Conservation (phyloP, 2,113 vertebrate species). For the Numenius arquata region DNA sequence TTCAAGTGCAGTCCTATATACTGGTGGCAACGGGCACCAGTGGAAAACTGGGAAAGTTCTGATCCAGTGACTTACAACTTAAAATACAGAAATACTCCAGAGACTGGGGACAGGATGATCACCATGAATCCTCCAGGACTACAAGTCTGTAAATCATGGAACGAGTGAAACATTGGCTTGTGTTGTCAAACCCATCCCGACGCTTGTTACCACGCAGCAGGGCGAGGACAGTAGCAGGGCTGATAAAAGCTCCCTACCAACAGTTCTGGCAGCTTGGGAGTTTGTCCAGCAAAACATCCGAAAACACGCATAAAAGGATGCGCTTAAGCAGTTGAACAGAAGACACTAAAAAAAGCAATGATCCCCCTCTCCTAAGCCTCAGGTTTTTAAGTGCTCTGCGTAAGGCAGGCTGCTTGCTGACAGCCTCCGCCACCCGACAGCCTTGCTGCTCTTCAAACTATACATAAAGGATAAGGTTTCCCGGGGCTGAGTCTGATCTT, state of each 20-base stretch:
- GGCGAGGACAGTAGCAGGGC: background rate
- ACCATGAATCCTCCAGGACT: background rate
- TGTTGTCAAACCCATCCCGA: background rate
- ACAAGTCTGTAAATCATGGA: background rate
- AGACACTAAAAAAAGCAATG: background rate
- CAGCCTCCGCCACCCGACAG: background rate
- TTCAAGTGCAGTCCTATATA: background rate
- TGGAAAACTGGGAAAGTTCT: background rate
- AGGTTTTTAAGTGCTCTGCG: background rate
- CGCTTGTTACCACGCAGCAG: background rate
- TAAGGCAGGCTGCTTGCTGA: background rate
- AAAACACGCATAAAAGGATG: background rate
- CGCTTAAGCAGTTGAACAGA: background rate
- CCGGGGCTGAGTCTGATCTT: background rate
- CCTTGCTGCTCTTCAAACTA: background rate
- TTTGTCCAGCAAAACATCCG: background rate
- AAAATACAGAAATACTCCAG: background rate
- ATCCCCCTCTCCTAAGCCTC: background rate
- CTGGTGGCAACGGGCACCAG: fast-evolving
- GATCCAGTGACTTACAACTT: background rate
- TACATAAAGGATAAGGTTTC: background rate
- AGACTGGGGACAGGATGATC: background rate
- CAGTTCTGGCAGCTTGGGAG: background rate
- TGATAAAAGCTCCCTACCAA: background rate
- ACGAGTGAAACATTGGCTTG: background rate